Evolutionary conservation across 2,113 vertebrate genomes (phyloP), one percentile per base, ranked within the genome.

Genomic region (Pelvicachromis taeniatus): DNA sequence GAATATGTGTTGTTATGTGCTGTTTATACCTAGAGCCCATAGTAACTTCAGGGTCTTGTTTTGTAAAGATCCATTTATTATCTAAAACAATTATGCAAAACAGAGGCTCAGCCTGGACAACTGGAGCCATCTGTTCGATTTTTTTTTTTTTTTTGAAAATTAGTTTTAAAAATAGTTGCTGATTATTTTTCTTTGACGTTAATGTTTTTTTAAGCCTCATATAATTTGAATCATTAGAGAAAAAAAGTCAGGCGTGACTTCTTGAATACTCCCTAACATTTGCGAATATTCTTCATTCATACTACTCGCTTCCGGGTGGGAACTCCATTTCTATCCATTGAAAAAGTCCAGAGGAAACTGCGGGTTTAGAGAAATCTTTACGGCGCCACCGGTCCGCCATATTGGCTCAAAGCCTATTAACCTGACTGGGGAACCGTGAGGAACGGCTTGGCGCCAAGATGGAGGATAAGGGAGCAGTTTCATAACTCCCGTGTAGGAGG

Each of bases 401-500:
- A 33, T 90, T 95, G 95, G 95, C 93, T 95, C 96, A 89, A 87
- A 81, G 12, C 31, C 77, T 35, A 6, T 54, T 35, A 65, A 13
- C 35, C 70, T 59, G 38, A 23, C 26, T 3, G 11, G 29, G 19
- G 78, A 85, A 75, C 35, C 63, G 73, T 53, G 82, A 87, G 85
- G 59, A 85, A 85, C 55, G 31, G 80, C 16, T 13, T 3, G 48
- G 94, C 92, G 91, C 95, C 96, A 92, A 91, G 85, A 96, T 96
- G 96, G 95, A 89, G 92, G 90, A 45, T 65, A 31, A 55, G 16
- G 70, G 65, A 48, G 23, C 93, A 94, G 96, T 95, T 96, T 95
- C 95, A 81, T 95, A 95, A 95, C 80, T 79, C 26, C 61, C 50
- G 78, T 82, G 94, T 92, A 83, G 96, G 95, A 90, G 96, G 95